Percentiles rank a stretch among this genome's conserved stretches.
Conservation (phyloP, 2,113 vertebrate genomes). For the Rhombomys opimus region DNA sequence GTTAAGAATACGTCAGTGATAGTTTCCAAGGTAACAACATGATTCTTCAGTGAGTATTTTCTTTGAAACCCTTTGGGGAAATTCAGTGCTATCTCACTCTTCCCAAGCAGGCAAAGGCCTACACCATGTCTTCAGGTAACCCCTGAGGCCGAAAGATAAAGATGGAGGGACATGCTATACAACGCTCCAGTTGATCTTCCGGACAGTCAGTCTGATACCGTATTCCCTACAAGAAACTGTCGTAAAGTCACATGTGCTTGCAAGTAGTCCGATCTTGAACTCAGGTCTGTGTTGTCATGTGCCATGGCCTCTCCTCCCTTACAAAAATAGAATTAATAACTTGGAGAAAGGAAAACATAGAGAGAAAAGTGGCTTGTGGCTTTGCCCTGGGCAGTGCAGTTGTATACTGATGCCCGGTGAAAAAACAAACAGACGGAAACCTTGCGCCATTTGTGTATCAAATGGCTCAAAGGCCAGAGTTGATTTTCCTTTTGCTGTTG, state of each 20-base stretch:
- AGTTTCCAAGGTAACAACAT: conserved; percentile 26
- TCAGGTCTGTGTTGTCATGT: background rate
- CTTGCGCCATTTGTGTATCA: conserved; percentile 11
- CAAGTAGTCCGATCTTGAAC: background rate
- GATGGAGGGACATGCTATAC: background rate
- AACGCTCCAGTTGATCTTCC: background rate
- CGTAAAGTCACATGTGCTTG: background rate
- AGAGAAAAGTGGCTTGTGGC: background rate
- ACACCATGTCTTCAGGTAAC: background rate
- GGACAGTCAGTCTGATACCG: background rate
- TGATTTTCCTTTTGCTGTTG: background rate
- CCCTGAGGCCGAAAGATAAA: background rate
- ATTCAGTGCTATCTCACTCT: conserved; percentile 38
- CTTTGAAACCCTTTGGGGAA: background rate
- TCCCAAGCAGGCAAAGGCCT: background rate
- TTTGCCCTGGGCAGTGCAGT: background rate
- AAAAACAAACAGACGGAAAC: background rate
- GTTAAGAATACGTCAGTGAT: background rate
- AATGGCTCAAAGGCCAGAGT: conserved; percentile 24
- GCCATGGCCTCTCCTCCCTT: background rate
- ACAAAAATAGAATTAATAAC: background rate
- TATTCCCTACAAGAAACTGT: background rate
- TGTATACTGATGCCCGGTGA: background rate
- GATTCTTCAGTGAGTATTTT: conserved; percentile 22
- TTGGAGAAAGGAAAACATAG: background rate